Evolutionary conservation across 1,140 invertebrate genomes (phyloP).

Genomic region (Bursaphelenchus mucronatus): DNA sequence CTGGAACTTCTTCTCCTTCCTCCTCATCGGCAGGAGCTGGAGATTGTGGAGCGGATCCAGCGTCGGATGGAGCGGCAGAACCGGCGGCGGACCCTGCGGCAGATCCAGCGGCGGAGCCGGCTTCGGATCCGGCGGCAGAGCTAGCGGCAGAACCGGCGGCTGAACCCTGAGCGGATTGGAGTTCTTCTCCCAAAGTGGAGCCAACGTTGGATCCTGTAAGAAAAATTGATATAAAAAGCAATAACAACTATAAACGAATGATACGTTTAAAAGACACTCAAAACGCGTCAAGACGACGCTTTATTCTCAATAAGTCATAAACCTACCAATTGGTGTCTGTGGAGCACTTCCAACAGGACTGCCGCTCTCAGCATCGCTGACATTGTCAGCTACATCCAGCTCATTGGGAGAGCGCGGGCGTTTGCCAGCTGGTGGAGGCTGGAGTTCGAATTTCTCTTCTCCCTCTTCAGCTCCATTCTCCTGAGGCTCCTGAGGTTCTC

Average conservation of each 20-base stretch:
- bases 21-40: slow-evolving; percentile 3
- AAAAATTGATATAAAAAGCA: too few relatives aligned
- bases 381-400: slow-evolving; percentile 39
- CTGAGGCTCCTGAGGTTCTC: slow-evolving; percentile 20
- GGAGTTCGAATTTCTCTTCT: slow-evolving; percentile 46
- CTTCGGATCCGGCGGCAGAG: slow-evolving; percentile 2
- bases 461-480: slow-evolving; percentile 25
- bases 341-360: slow-evolving; percentile 8
- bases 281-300: not conserved
- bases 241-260: too few relatives aligned
- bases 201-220: too few relatives aligned
- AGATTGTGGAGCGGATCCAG: slow-evolving; percentile 21
- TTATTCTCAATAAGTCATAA: not conserved
- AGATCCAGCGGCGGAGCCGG: not conserved
- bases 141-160: slow-evolving; percentile 1
- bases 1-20: slow-evolving; percentile 16
- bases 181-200: too few relatives aligned
- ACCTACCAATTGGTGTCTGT: not conserved
- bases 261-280: too few relatives aligned
- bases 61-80: not conserved
- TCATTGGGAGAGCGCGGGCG: slow-evolving; percentile 58
- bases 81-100: too few relatives aligned
- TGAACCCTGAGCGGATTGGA: too few relatives aligned
- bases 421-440: slow-evolving; percentile 54
- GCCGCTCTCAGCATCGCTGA: slow-evolving; percentile 7